Evolutionary conservation across 2,797 vertebrate genomes (phyloP).

Genomic region (Ispidina picta): DNA sequence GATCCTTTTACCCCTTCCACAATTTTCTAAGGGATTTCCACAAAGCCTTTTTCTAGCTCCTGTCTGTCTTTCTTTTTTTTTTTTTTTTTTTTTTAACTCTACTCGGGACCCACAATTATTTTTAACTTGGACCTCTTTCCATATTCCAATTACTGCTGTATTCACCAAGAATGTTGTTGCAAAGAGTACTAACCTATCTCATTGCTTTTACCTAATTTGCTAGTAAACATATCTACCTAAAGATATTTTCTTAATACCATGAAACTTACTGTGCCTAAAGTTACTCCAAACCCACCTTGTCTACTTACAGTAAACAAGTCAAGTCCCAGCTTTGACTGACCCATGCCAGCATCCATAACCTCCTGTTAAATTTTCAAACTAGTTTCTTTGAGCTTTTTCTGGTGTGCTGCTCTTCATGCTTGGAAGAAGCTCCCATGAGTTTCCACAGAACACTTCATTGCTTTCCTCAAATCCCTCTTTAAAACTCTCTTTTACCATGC

Average conservation of each 20-base stretch:
- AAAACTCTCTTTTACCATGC: constrained; percentile 75
- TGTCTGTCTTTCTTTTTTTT: background rate
- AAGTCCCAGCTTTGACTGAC: constrained; percentile 13
- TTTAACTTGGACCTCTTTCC: constrained; percentile 4
- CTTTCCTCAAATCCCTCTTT: constrained; percentile 71
- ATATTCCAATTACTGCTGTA: background rate
- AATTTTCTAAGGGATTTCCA: background rate
- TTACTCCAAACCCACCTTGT: constrained; percentile 24
- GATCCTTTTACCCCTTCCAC: background rate
- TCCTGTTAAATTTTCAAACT: constrained; percentile 38
- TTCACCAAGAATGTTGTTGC: constrained; percentile 23
- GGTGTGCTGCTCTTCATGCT: constrained; percentile 44
- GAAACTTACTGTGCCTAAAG: constrained; percentile 7
- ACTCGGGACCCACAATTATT: background rate
- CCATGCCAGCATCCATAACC: constrained; percentile 24
- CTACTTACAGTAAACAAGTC: constrained; percentile 30
- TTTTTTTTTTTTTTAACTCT: background rate
- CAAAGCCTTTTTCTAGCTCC: background rate
- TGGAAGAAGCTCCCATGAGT: constrained; percentile 56
- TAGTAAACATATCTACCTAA: background rate
- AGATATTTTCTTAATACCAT: background rate
- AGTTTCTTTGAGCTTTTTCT: constrained; percentile 52
- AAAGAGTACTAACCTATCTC: constrained; percentile 32
- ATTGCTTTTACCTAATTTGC: constrained; percentile 38
- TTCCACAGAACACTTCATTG: constrained; percentile 64